Percentiles rank a stretch among this genome's conserved stretches.
phyloP scores from a whole-genome alignment of 2,797 vertebrate species.

The Labeo calbasu region DNA sequence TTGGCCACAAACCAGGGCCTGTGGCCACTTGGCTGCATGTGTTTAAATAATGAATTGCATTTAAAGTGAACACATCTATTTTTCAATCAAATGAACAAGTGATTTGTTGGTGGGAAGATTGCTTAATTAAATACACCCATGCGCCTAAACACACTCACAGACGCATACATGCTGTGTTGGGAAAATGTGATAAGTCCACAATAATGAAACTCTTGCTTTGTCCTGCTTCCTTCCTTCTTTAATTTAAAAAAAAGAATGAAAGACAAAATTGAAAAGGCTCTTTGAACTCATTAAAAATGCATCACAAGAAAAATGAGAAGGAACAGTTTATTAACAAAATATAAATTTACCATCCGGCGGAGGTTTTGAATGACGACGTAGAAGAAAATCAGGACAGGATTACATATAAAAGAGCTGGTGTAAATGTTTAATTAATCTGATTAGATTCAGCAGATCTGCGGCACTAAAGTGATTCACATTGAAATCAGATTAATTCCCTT shows the following conservation, averaged over 20 bases:
- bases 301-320: constrained; percentile 25
- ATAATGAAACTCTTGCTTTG: constrained; percentile 9
- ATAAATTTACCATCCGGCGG: constrained; percentile 28
- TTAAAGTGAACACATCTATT: neutral
- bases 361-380: constrained; percentile 13
- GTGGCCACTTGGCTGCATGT: neutral
- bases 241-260: neutral
- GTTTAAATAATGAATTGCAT: neutral
- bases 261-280: neutral
- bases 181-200: neutral
- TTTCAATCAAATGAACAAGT: neutral
- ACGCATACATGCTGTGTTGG: neutral
- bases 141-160: neutral
- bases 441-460: constrained; percentile 46
- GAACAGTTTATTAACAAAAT: constrained; percentile 35
- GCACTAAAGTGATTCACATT: constrained; percentile 48
- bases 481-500: constrained; percentile 42
- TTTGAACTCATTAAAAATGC: constrained; percentile 36
- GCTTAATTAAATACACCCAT: neutral
- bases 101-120: neutral
- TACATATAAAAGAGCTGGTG: constrained; percentile 37
- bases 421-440: constrained; percentile 50
- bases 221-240: neutral
- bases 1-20: neutral
- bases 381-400: constrained; percentile 47